phyloP scores from a whole-genome alignment of 1,140 invertebrate genomes.

The Drosophila rhopaloa region DNA sequence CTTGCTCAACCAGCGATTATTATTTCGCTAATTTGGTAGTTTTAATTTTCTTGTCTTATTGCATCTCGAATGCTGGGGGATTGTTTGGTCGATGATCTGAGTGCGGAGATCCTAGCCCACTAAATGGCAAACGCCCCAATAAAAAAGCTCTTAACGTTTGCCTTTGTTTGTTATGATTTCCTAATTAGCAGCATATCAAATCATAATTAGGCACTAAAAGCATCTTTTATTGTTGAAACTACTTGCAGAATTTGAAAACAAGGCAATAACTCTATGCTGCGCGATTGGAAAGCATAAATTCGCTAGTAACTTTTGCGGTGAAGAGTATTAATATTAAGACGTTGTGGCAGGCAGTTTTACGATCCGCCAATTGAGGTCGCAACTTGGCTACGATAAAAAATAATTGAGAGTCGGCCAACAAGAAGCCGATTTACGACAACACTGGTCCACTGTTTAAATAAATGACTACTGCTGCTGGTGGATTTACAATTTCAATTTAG shows the following conservation, averaged over 20 bases:
- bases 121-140: constrained; percentile 43
- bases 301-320: constrained; percentile 40
- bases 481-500: constrained; percentile 5
- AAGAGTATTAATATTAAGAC: constrained; percentile 47
- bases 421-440: constrained; percentile 26
- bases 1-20: constrained; percentile 34
- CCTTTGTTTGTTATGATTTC: constrained; percentile 48
- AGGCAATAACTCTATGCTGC: constrained; percentile 59
- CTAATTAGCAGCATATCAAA: constrained; percentile 70
- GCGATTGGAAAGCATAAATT: constrained; percentile 62
- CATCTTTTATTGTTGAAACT: constrained; percentile 40
- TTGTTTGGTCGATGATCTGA: constrained; percentile 44
- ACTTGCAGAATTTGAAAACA: constrained; percentile 59
- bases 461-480: constrained; percentile 2
- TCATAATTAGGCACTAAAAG: constrained; percentile 71
- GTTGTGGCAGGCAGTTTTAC: constrained; percentile 51
- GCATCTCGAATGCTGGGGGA: constrained; percentile 4
- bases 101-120: constrained; percentile 24
- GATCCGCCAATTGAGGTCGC: constrained; percentile 61
- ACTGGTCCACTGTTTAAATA: constrained; percentile 11
- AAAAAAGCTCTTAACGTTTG: constrained; percentile 37
- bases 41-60: constrained; percentile 7
- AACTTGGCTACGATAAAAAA: constrained; percentile 38
- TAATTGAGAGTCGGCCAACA: constrained; percentile 32
- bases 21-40: constrained; percentile 6